Evolutionary conservation across 2,888 invertebrate species (phyloP).

Genomic region (Machimus atricapillus): DNA sequence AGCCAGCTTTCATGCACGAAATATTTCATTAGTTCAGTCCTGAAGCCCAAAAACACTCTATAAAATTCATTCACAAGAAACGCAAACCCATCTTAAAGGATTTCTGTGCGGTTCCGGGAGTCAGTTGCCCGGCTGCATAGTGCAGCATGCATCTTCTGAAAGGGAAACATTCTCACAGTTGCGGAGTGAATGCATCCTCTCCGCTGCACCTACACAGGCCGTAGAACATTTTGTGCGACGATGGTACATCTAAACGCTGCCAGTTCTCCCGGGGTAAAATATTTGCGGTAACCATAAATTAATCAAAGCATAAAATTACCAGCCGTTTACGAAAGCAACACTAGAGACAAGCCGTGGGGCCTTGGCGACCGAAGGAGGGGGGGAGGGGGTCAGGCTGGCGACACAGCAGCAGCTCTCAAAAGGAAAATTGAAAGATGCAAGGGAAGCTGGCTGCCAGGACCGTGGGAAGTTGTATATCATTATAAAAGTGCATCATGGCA

Average conservation of each 20-base stretch:
- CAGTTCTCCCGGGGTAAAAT: constrained; percentile 14
- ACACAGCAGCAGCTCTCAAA: background rate
- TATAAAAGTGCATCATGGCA: constrained; percentile 22
- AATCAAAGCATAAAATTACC: constrained; percentile 36
- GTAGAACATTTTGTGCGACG: background rate
- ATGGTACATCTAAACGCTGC: background rate
- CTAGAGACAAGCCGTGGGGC: background rate
- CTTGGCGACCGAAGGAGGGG: background rate
- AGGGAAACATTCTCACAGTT: background rate
- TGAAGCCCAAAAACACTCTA: background rate
- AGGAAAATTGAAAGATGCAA: constrained; percentile 33
- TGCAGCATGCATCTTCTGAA: background rate
- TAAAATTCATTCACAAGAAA: constrained; percentile 7
- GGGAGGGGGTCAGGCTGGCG: no score
- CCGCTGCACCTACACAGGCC: background rate
- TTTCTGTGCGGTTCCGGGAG: background rate
- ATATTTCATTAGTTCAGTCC: background rate
- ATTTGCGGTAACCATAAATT: constrained; percentile 36
- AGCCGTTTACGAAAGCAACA: constrained; percentile 28
- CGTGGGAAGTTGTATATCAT: constrained; percentile 21
- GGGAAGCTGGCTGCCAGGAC: background rate
- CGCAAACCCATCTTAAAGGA: background rate
- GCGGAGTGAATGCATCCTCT: background rate
- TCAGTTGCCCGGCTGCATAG: background rate
- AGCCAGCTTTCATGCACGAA: constrained; percentile 12